Conservation (phyloP, 2,797 vertebrate genomes). For the Onychomys leucogaster region DNA sequence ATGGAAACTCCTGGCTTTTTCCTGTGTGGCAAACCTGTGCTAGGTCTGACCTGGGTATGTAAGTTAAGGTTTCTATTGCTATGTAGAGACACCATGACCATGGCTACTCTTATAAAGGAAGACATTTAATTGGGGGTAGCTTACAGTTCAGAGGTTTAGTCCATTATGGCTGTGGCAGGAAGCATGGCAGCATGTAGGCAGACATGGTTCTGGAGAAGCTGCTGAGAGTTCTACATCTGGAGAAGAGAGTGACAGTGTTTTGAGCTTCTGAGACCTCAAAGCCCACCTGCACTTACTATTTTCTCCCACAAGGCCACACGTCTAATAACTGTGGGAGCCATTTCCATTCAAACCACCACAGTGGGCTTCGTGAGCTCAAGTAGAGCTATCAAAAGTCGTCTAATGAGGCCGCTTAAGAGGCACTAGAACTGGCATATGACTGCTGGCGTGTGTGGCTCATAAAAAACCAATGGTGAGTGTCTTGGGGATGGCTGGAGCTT, state of each 20-base stretch:
- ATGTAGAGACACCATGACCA: background rate
- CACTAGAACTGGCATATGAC: background rate
- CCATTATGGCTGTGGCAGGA: background rate
- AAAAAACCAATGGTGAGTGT: background rate
- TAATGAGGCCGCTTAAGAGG: background rate
- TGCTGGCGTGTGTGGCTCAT: background rate
- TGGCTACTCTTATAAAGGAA: background rate
- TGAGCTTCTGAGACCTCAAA: background rate
- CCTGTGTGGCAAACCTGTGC: background rate
- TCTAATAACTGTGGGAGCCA: background rate
- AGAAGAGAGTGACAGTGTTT: background rate
- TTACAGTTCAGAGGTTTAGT: background rate
- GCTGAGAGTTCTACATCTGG: background rate
- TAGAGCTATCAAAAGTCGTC: background rate
- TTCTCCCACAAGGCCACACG: background rate
- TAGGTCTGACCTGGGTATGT: background rate
- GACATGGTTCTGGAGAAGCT: background rate
- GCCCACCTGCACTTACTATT: background rate
- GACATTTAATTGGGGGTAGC: background rate
- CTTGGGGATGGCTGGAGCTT: background rate
- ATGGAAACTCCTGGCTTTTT: background rate
- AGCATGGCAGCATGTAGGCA: background rate
- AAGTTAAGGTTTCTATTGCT: background rate
- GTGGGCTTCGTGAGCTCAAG: background rate
- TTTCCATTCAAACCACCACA: background rate